phyloP scores from a whole-genome alignment of 2,797 vertebrate species.

The Mus minutoides region DNA sequence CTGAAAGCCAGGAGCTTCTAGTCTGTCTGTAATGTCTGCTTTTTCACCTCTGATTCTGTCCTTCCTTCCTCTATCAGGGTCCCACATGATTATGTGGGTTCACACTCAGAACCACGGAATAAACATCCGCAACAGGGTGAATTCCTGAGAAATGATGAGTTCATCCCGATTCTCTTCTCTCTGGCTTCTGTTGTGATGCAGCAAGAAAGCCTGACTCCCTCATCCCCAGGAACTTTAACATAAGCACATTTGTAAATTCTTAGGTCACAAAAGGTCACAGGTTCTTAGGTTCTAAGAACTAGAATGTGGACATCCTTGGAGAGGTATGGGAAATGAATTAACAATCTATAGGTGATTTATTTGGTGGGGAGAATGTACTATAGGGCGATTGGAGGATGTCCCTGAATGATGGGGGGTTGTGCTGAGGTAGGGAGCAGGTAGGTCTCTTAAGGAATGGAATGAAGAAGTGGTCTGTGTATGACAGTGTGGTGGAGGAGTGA shows the following conservation, averaged over 20 bases:
- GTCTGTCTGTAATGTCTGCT: not conserved
- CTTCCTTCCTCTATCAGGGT: not conserved
- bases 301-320: not conserved
- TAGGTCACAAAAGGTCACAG: not conserved
- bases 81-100: not conserved
- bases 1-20: not conserved
- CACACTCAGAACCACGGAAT: not conserved
- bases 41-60: not conserved
- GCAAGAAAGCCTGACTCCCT: not conserved
- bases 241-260: not conserved
- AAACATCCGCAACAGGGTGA: not conserved
- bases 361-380: conserved; percentile 5
- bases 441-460: not conserved
- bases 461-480: not conserved
- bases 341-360: not conserved
- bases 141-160: not conserved
- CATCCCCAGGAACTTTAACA: not conserved
- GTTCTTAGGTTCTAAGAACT: not conserved
- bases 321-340: not conserved
- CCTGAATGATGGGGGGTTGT: not conserved
- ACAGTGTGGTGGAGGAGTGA: not conserved
- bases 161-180: not conserved
- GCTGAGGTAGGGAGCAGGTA: not conserved
- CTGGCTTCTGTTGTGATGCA: not conserved
- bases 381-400: not conserved